Conservation (phyloP, 1,140 invertebrate species). For the Eurosta solidaginis region DNA sequence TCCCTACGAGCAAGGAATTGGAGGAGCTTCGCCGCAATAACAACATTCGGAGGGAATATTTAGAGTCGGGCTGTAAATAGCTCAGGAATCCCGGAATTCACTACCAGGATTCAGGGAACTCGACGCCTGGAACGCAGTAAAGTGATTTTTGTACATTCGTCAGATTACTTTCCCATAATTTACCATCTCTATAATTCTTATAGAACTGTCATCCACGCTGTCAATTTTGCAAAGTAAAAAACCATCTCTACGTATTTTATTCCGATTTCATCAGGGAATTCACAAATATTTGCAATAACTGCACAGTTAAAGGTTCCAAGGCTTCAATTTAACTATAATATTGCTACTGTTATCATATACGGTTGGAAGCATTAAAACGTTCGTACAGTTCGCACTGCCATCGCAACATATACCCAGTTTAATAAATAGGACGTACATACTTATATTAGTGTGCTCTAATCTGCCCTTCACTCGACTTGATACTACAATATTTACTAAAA, state of each 20-base stretch:
- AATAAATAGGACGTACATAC: too few species aligned
- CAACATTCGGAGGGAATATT: too few species aligned
- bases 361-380: not conserved
- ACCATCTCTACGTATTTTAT: not conserved
- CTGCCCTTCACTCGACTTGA: not conserved
- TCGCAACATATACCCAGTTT: not conserved
- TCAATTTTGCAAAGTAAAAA: not conserved
- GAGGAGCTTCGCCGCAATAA: too few species aligned
- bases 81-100: too few species aligned
- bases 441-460: not conserved
- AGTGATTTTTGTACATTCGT: not conserved
- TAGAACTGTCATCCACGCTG: constrained; percentile 15
- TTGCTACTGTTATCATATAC: not conserved
- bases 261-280: not conserved
- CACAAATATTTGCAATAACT: not conserved
- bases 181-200: not conserved
- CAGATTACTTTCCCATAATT: not conserved
- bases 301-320: too few species aligned
- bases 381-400: not conserved
- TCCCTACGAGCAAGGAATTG: too few species aligned
- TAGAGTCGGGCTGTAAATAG: too few species aligned
- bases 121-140: too few species aligned
- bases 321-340: too few species aligned
- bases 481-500: not conserved
- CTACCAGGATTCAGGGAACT: too few species aligned